Conservation (phyloP, 1,140 invertebrate genomes). For the Euwallacea fornicatus region DNA sequence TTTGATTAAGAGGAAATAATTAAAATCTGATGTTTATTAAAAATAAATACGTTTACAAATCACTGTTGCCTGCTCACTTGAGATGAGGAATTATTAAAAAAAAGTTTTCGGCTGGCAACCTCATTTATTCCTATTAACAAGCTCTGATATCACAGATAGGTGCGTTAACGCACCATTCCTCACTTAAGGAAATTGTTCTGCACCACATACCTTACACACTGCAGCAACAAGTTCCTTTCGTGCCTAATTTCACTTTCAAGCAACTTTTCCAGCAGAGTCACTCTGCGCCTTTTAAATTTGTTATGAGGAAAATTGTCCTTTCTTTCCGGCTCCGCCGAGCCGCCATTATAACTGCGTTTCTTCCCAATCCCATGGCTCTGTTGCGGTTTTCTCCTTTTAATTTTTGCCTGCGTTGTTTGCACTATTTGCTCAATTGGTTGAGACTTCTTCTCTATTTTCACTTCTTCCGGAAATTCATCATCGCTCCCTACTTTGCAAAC, state of each 20-base stretch:
- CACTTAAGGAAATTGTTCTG: constrained; percentile 68
- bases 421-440: neutral
- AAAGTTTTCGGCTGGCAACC: no score
- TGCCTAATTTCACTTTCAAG: constrained; percentile 65
- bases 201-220: constrained; percentile 72
- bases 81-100: no score
- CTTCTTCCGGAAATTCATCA: constrained; percentile 54
- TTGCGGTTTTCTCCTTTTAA: constrained; percentile 23
- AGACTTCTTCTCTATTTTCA: constrained; percentile 49
- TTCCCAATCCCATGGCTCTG: neutral
- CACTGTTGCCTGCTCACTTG: no score
- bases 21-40: neutral
- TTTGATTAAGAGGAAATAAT: neutral
- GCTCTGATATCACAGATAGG: no score
- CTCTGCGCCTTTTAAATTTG: constrained; percentile 41
- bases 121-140: no score
- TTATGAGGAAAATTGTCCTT: constrained; percentile 35
- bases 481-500: constrained; percentile 35
- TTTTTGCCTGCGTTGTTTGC: neutral
- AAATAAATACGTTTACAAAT: neutral
- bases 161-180: neutral
- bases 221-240: constrained; percentile 74
- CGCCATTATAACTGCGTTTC: neutral
- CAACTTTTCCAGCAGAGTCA: constrained; percentile 61
- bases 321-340: neutral